phyloP scores from a whole-genome alignment of 2,888 invertebrate genomes.

The Chirona hameri region DNA sequence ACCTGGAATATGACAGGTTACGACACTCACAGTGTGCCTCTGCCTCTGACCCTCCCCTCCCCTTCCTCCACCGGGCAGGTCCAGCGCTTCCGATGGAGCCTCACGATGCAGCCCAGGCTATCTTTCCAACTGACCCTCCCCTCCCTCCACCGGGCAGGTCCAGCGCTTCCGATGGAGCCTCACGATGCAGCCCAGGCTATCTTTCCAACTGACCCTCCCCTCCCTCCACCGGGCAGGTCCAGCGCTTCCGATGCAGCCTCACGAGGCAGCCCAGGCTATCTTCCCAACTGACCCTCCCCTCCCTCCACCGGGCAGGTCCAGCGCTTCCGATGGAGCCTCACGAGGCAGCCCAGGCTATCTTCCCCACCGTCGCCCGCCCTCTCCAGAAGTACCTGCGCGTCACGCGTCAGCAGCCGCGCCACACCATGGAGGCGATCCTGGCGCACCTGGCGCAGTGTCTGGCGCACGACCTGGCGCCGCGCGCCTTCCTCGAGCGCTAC shows the following conservation, averaged over 20 bases:
- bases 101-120: constrained; percentile 93
- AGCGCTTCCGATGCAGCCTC: constrained; percentile 82
- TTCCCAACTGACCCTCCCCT: constrained; percentile 94
- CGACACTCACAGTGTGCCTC: too few relatives aligned
- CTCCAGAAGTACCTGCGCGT: constrained; percentile 93
- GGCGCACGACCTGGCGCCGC: constrained; percentile 87
- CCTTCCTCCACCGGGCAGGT: too few relatives aligned
- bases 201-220: constrained; percentile 92
- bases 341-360: constrained; percentile 96
- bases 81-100: constrained; percentile 86
- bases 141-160: constrained; percentile 80
- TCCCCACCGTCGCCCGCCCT: constrained; percentile 92
- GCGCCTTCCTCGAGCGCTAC: constrained; percentile 93
- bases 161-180: constrained; percentile 83
- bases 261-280: constrained; percentile 95
- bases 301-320: constrained; percentile 70
- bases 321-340: constrained; percentile 86
- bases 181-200: constrained; percentile 96
- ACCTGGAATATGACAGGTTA: too few relatives aligned
- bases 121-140: constrained; percentile 95
- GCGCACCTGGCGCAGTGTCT: constrained; percentile 86
- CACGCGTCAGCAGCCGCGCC: constrained; percentile 91
- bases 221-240: constrained; percentile 85
- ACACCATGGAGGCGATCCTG: constrained; percentile 89
- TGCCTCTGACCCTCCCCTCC: too few relatives aligned